A percentile compares a stretch with the other conserved stretches of the same genome.
phyloP scores from a whole-genome alignment of 2,797 vertebrate species.

The Esox masquinongy region DNA sequence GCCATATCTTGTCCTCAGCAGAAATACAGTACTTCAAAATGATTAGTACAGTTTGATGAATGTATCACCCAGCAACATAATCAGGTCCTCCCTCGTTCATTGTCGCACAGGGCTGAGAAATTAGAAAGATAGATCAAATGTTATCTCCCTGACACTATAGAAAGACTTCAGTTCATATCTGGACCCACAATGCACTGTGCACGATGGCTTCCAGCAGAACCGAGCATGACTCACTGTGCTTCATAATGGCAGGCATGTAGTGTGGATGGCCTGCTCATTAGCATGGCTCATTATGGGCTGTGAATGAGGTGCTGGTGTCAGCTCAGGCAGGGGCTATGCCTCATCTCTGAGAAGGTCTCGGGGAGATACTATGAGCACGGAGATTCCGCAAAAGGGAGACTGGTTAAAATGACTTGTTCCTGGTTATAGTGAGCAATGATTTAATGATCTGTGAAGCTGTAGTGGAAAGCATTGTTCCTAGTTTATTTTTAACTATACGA shows the following conservation, averaged over 20 bases:
- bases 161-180: neutral
- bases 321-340: neutral
- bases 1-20: neutral
- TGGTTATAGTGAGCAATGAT: neutral
- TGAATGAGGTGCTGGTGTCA: slow-evolving; percentile 75
- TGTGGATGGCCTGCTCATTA: slow-evolving; percentile 76
- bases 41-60: neutral
- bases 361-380: slow-evolving; percentile 42
- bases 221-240: slow-evolving; percentile 60
- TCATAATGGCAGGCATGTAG: slow-evolving; percentile 68
- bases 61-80: neutral
- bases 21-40: neutral
- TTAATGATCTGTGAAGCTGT: neutral
- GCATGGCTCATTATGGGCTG: slow-evolving; percentile 78
- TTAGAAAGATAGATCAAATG: neutral
- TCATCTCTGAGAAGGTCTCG: slow-evolving; percentile 41
- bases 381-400: slow-evolving; percentile 32
- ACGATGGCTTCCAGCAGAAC: slow-evolving; percentile 47
- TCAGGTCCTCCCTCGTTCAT: neutral
- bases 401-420: neutral
- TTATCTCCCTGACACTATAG: neutral
- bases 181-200: neutral
- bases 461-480: neutral
- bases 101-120: neutral
- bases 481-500: neutral